These are phyloP conservation scores for Papilio elwesi DNA, from an alignment of 2,888 invertebrate genomes.

Conservation along the genomic window DNA sequence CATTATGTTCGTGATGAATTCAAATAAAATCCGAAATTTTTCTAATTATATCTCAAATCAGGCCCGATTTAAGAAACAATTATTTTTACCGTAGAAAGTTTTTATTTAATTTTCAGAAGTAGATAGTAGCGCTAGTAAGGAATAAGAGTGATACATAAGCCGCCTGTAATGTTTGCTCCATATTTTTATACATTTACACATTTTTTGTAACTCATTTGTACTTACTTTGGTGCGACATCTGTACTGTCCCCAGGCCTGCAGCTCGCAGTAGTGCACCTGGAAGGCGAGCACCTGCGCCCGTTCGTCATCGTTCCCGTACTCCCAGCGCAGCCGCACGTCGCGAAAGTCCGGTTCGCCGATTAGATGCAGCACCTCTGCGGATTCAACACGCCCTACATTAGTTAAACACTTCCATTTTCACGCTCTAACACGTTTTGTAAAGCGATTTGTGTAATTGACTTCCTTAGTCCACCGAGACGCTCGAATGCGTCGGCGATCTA, in stretches of 20 bases:
- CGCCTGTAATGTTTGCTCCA: too few relatives aligned
- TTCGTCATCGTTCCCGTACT: slow-evolving; percentile 76
- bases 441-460: slow-evolving; percentile 50
- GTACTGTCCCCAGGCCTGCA: slow-evolving; percentile 91
- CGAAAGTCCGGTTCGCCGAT: slow-evolving; percentile 87
- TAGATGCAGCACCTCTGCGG: slow-evolving; percentile 85
- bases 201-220: slow-evolving; percentile 1
- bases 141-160: too few relatives aligned
- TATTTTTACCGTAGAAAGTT: too few relatives aligned
- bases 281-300: slow-evolving; percentile 83
- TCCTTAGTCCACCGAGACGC: slow-evolving; percentile 51
- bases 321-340: slow-evolving; percentile 86
- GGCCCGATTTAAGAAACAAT: too few relatives aligned
- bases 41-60: too few relatives aligned
- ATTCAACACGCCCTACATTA: slow-evolving; percentile 39
- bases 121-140: too few relatives aligned
- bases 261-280: slow-evolving; percentile 90
- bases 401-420: slow-evolving; percentile 42
- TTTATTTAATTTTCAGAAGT: too few relatives aligned
- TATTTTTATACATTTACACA: neutral
- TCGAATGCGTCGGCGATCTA: slow-evolving; percentile 60
- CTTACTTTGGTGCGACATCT: slow-evolving; percentile 87
- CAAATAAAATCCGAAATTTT: too few relatives aligned
- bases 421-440: slow-evolving; percentile 46
- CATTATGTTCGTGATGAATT: too few relatives aligned